Evolutionary conservation across 2,888 invertebrate species (phyloP), one percentile per base, ranked within the genome.

Genomic region (Tubiluchus corallicola): DNA sequence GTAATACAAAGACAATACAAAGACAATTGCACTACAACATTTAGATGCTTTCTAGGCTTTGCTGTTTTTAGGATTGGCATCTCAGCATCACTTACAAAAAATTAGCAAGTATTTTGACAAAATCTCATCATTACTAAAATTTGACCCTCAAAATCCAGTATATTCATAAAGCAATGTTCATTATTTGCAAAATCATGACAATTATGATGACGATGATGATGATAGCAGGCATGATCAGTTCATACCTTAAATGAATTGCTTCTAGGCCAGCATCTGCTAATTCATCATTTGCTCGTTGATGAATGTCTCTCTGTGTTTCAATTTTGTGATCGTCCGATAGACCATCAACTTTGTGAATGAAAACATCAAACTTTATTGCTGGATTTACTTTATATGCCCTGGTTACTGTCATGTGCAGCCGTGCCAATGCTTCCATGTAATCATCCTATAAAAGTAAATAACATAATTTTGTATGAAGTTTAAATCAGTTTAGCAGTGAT

Each of bases 301-400:
- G 92, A 57, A 99, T 96, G 61, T 98, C 96, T 54, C 96, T 73
- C 64, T 98, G 96, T 17, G 88, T 88, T 70, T 98, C 98, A 76
- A 98, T 94, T 71, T 96, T 96, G 55, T 85, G 85, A 68, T 99
- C 98, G 65, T 99, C 98, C 45, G 90, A 87, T 17, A 99, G 74
- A 9, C 98, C 96, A 69, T 99, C 98, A 18, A 98, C 96, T 73
- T 98, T 98, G 65, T 98, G 96, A 57, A 98, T 94, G 63, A 96
- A 98, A 5, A 72, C 90, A 70, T 96, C 96, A 71, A 96, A 96
- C 62, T 87, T 88, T 49, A 99, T 94, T 53, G 79, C 77, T 47
- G 80, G 82, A 70, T 98, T 98, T 17, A 96, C 82, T 71, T 90
- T 82, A 62, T 82, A 85, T 4, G 96, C 88, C 37, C 85, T 82